These are phyloP conservation scores for Myopa testacea DNA, from an alignment of 2,888 invertebrate species.

Conservation along the genomic window DNA sequence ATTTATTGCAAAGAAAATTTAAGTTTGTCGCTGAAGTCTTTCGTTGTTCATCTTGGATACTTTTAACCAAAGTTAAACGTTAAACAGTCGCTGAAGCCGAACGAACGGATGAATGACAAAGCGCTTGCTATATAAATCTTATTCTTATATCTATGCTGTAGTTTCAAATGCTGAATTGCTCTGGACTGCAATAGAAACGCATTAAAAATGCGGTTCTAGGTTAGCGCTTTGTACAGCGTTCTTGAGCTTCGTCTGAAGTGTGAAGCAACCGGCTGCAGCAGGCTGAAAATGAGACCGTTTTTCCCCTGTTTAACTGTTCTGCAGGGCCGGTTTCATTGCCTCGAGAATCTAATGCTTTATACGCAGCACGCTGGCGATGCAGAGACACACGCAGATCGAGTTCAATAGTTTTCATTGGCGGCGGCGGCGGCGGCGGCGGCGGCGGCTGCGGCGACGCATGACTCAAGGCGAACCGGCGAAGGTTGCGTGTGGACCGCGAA, in stretches of 20 bases:
- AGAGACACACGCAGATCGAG: not conserved
- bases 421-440: not conserved
- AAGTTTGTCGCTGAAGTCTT: conserved; percentile 20
- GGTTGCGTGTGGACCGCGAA: not conserved
- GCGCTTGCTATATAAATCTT: too few species aligned
- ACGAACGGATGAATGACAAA: too few species aligned
- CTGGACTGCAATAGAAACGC: not conserved
- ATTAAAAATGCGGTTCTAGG: not conserved
- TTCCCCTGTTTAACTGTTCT: not conserved
- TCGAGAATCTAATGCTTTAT: too few species aligned
- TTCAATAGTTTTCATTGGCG: not conserved
- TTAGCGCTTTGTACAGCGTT: not conserved
- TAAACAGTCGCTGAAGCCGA: too few species aligned
- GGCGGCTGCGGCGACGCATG: not conserved
- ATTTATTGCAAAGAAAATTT: not conserved
- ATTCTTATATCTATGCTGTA: too few species aligned
- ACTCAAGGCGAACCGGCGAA: conserved; percentile 18
- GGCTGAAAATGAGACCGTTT: conserved; percentile 11
- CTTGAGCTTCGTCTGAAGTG: not conserved
- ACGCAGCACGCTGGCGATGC: not conserved
- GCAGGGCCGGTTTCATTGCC: not conserved
- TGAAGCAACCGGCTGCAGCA: too few species aligned
- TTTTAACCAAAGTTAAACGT: too few species aligned
- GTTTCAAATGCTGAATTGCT: too few species aligned
- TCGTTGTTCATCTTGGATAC: not conserved